These are phyloP conservation scores for Gandaritis pyraliata DNA, from an alignment of 2,888 invertebrate species.

Conservation along the genomic window DNA sequence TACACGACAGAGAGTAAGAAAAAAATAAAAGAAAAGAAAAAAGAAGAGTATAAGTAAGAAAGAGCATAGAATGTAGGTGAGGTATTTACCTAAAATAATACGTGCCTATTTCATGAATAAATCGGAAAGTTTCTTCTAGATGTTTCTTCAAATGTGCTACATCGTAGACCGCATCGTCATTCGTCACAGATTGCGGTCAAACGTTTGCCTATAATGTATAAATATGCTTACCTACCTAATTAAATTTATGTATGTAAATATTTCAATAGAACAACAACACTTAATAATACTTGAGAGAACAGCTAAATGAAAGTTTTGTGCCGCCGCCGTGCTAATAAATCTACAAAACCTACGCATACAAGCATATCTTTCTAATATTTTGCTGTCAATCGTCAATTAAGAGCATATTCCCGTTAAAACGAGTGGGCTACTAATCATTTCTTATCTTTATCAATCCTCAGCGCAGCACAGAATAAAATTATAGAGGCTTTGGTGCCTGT, in stretches of 20 bases:
- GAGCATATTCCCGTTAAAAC: conserved; percentile 61
- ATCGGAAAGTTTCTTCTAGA: neutral
- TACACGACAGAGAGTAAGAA: conserved; percentile 3
- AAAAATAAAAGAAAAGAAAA: neutral
- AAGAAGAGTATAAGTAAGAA: too few relatives aligned
- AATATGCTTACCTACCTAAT: too few relatives aligned
- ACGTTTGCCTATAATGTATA: too few relatives aligned
- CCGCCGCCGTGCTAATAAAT: conserved; percentile 13
- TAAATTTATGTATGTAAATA: neutral
- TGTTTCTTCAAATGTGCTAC: too few relatives aligned
- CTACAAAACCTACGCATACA: conserved; percentile 26
- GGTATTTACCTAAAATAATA: too few relatives aligned
- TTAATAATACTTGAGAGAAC: neutral
- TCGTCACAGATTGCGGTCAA: too few relatives aligned
- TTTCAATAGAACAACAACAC: too few relatives aligned
- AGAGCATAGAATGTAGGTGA: too few relatives aligned
- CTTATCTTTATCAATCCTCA: conserved; percentile 62
- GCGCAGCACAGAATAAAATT: conserved; percentile 21
- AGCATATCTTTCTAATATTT: conserved; percentile 26
- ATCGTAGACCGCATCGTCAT: too few relatives aligned
- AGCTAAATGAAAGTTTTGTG: conserved; percentile 11
- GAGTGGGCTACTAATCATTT: conserved; percentile 48
- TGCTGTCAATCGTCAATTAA: conserved; percentile 58
- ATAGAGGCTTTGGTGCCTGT: conserved; percentile 19
- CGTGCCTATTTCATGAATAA: neutral